Evolutionary conservation across 2,888 invertebrate genomes (phyloP).

Genomic region (Drosophila longiperda): DNA sequence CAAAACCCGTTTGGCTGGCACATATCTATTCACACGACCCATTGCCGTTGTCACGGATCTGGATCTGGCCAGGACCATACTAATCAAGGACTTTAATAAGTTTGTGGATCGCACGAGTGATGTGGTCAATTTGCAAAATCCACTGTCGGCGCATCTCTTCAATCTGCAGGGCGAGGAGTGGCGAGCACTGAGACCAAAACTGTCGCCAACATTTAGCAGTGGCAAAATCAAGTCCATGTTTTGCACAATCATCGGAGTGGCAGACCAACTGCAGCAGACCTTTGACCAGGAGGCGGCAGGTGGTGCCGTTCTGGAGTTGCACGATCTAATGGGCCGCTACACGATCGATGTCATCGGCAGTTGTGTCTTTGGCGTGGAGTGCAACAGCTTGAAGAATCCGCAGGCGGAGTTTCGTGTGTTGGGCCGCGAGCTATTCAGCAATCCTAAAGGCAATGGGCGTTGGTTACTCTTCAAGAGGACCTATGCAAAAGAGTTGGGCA

Average conservation of each 20-base stretch:
- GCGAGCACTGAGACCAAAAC: constrained; percentile 84
- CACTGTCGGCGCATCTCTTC: constrained; percentile 81
- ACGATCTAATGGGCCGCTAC: constrained; percentile 84
- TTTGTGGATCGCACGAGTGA: constrained; percentile 81
- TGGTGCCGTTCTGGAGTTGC: constrained; percentile 80
- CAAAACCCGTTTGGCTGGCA: constrained; percentile 63
- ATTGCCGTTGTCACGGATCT: constrained; percentile 72
- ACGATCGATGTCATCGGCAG: constrained; percentile 86
- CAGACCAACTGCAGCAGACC: constrained; percentile 54
- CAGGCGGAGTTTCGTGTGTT: constrained; percentile 80
- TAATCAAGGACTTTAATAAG: constrained; percentile 83
- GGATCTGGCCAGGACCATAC: constrained; percentile 79
- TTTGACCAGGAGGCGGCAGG: constrained; percentile 20
- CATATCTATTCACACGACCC: constrained; percentile 73
- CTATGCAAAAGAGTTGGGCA: constrained; percentile 22
- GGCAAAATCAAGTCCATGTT: constrained; percentile 86
- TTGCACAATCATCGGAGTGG: constrained; percentile 78
- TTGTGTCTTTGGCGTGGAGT: constrained; percentile 85
- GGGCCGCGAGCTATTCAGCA: constrained; percentile 46
- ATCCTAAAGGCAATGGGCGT: constrained; percentile 24
- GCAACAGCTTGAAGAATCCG: constrained; percentile 84
- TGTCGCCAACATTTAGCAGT: constrained; percentile 86
- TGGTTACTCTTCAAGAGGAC: constrained; percentile 59
- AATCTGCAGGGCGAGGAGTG: constrained; percentile 83
- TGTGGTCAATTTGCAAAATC: constrained; percentile 68